Evolutionary conservation across 2,113 vertebrate species (phyloP).

Genomic region (Aspidoscelis tigris): DNA sequence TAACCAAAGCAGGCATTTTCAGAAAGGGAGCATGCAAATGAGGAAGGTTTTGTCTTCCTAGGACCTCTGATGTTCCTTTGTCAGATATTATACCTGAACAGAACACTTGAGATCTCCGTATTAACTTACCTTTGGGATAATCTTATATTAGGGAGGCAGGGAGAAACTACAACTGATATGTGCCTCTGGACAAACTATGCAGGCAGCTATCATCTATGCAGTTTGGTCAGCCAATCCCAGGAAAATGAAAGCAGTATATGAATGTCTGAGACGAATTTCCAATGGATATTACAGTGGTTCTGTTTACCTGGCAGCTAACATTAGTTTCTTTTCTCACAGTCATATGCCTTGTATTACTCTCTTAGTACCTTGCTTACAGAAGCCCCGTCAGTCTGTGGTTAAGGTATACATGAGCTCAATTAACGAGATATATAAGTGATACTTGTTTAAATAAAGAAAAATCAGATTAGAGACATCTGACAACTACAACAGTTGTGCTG

Average conservation of each 20-base stretch:
- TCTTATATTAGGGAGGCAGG: background rate
- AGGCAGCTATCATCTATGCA: too few relatives aligned
- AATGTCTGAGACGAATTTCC: background rate
- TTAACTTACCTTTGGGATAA: background rate
- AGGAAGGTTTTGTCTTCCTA: too few relatives aligned
- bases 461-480: background rate
- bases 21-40: too few relatives aligned
- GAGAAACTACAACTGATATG: background rate
- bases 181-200: too few relatives aligned
- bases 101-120: background rate
- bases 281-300: background rate
- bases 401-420: background rate
- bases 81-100: background rate
- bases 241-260: background rate
- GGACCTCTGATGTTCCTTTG: too few relatives aligned
- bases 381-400: background rate
- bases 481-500: background rate
- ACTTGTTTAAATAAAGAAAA: slow-evolving; percentile 7
- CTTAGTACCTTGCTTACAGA: background rate
- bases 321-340: background rate
- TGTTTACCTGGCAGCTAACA: background rate
- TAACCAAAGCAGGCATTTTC: too few relatives aligned
- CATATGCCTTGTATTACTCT: background rate
- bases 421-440: slow-evolving; percentile 2
- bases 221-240: background rate